phyloP scores from a whole-genome alignment of 2,113 vertebrate genomes.

The Phrynosoma blainvillii region DNA sequence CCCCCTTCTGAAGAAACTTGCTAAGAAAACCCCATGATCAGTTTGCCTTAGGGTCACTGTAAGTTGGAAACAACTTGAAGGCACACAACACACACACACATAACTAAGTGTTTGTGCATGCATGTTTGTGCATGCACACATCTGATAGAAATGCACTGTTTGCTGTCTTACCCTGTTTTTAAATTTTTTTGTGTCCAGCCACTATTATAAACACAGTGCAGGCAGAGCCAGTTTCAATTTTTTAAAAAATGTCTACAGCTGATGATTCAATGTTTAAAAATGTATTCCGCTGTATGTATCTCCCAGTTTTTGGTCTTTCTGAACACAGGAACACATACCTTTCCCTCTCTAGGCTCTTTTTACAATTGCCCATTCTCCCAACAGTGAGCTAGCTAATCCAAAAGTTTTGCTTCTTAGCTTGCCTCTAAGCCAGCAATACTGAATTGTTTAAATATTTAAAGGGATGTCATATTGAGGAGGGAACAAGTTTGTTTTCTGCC shows the following conservation, averaged over 20 bases:
- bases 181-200: too few relatives aligned
- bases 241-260: not conserved
- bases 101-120: too few relatives aligned
- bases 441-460: too few relatives aligned
- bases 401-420: not conserved
- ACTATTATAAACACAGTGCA: not conserved
- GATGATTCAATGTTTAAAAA: not conserved
- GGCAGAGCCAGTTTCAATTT: not conserved
- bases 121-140: too few relatives aligned
- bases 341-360: not conserved
- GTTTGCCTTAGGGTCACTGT: too few relatives aligned
- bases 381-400: not conserved
- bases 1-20: too few relatives aligned
- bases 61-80: too few relatives aligned
- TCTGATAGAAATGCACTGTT: too few relatives aligned
- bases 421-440: not conserved
- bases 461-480: too few relatives aligned
- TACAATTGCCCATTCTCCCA: not conserved
- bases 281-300: not conserved
- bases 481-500: too few relatives aligned
- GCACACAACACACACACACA: too few relatives aligned
- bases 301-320: not conserved
- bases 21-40: too few relatives aligned
- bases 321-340: not conserved
- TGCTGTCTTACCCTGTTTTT: not conserved